Evolutionary conservation across 2,888 invertebrate species (phyloP), one percentile per base, ranked within the genome.

Genomic region (Phlogophora meticulosa): DNA sequence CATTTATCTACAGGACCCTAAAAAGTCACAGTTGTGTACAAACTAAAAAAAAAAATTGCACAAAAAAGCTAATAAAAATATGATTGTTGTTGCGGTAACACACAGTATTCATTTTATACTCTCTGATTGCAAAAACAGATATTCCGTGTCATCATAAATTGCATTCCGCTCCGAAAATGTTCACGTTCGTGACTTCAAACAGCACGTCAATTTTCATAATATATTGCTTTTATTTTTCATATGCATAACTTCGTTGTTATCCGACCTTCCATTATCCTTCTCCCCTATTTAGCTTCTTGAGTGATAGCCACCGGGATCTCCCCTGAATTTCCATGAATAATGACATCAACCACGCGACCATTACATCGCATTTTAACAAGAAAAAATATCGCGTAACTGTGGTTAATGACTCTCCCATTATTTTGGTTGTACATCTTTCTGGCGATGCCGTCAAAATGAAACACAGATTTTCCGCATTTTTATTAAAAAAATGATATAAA

Each of bases 401-500:
- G 60, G 80, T 78, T 88, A 88, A 89, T 80, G 87, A 82, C 85
- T 73, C 58, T 64, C 71, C 73, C 81, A 85, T 87, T 83, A 84
- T 83, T 78, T 80, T 73, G 71, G 61, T 77, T 75, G 65, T 78
- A 75, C 62, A 80, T 78, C 72, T 78, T 79, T 74, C 63, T 76
- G 58, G 60, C 56, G 56, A 57, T 62, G 59, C 75, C 78, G 81
- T 76, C 51, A 88, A 94, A n/a, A 93, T 94, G 83, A 94, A 93
- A 94, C 90, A 85, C 90, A 86, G 84, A 88, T 90, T 90, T 86
- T 76, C 57, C 83, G 84, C 84, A 82, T 79, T 85, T 94, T 93
- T 93, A 93, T 92, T 94, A 75, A 68, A 88, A 90, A 82, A 90
- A 87, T 78, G 60, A 72, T 86, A 89, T 87, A 89, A 89, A 90